Evolutionary conservation across 2,888 invertebrate genomes (phyloP).

Genomic region (Bibio marci): DNA sequence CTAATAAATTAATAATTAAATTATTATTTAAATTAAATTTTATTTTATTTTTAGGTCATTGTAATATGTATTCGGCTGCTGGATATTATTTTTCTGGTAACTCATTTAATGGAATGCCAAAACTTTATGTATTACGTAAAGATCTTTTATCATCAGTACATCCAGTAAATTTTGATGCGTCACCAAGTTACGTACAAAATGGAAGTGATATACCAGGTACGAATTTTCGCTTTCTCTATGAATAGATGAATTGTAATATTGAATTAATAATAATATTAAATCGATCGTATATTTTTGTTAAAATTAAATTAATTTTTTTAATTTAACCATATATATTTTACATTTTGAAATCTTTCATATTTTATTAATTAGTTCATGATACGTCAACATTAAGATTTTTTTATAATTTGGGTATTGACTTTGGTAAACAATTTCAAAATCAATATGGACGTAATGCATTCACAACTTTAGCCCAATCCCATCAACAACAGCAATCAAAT

Average conservation of each 20-base stretch:
- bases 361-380: background rate
- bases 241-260: no score
- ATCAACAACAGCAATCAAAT: background rate
- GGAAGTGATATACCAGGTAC: conserved; percentile 3
- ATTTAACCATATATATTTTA: background rate
- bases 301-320: background rate
- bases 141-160: background rate
- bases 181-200: background rate
- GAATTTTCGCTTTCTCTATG: no score
- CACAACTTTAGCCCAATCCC: background rate
- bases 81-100: background rate
- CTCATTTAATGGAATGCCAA: background rate
- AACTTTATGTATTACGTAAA: background rate
- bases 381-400: conserved; percentile 1
- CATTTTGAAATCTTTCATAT: background rate
- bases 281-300: no score
- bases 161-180: conserved; percentile 1
- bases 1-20: no score
- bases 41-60: no score
- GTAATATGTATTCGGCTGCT: background rate
- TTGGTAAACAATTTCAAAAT: background rate
- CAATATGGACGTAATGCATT: background rate
- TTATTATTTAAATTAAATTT: no score
- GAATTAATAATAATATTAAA: no score
- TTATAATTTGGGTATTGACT: conserved; percentile 4